Evolutionary conservation across 2,113 vertebrate genomes (phyloP), one percentile per base, ranked within the genome.

Genomic region (Porphyrio hochstetteri): DNA sequence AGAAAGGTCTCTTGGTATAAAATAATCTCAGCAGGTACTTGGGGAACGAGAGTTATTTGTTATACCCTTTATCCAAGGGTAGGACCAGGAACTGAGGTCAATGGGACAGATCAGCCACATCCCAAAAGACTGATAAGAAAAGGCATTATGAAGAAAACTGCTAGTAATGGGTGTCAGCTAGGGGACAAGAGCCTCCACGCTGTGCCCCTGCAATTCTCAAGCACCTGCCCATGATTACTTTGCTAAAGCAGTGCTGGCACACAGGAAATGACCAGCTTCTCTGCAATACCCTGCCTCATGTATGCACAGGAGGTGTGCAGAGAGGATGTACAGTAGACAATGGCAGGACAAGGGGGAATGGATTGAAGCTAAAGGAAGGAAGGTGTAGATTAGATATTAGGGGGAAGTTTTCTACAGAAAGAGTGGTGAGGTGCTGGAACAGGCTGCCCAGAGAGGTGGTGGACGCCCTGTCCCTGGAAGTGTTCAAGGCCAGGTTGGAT

Each of bases 261-360:
- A 46, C 21, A 29, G 42, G 53, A 21, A 77, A 44, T 0, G 10
- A 38, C 18, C 64, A 68, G 23, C 31, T 64, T 74, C 70, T 63
- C 65, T 31, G 56, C 38, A 31, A 53, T 23, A 36, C 46, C 29
- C 29, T n/a, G 36, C 27, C 27, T 28, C 3, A 1, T 5, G 16
- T 16, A 57, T 3, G 0, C 1, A 2, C 11, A 20, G 28, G 42
- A 78, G 23, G 42, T 18, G 27, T 0, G 0, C n/a, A 36, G 36
- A 59, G 36, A 25, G 21, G 24, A 63, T 0, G 40, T 40, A 40
- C 11, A 13, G 40, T 40, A 40, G 40, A 13, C 40, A 40, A 40
- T 40, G 40, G 40, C 40, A 40, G 40, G 40, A 13, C 40, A 40
- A 40, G 40, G 40, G 40, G 11, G 40, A 40, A 40, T 13, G 40